Evolutionary conservation across 2,888 invertebrate species (phyloP).

Genomic region (Coenonympha arcania): DNA sequence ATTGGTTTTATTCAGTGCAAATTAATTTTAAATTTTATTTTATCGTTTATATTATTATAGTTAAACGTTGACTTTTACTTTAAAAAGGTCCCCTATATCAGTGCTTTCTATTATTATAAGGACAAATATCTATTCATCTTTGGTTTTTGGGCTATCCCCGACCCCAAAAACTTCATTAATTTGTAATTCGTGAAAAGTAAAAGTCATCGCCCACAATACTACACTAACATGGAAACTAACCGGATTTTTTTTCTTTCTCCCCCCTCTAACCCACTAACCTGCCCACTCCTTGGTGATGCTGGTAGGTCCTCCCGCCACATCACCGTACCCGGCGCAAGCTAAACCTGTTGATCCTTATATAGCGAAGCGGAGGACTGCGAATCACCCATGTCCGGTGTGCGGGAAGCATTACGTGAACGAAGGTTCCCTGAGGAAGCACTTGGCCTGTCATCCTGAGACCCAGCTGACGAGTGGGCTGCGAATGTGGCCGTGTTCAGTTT

Average conservation of each 20-base stretch:
- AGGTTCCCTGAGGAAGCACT: constrained; percentile 89
- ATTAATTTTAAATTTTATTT: not conserved
- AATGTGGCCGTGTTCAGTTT: constrained; percentile 97
- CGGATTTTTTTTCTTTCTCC: constrained; percentile 46
- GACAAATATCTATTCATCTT: no score
- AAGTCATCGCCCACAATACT: constrained; percentile 34
- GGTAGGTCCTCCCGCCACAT: constrained; percentile 76
- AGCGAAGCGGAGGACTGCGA: constrained; percentile 94
- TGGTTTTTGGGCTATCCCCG: not conserved
- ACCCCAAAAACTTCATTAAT: not conserved
- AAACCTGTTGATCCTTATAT: constrained; percentile 83
- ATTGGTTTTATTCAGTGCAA: not conserved
- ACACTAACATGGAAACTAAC: constrained; percentile 60
- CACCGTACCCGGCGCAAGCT: constrained; percentile 74
- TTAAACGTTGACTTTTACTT: constrained; percentile 31
- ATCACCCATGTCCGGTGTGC: constrained; percentile 95
- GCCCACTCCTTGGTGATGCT: constrained; percentile 69
- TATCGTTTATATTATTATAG: constrained; percentile 22
- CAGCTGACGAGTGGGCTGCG: constrained; percentile 89
- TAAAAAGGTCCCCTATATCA: not conserved
- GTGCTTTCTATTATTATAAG: no score
- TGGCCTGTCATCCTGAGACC: constrained; percentile 94
- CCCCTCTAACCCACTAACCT: constrained; percentile 66
- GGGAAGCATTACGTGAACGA: constrained; percentile 97
- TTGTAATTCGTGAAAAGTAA: constrained; percentile 21